Evolutionary conservation across 2,113 vertebrate species (phyloP).

Genomic region (Fukomys damarensis): DNA sequence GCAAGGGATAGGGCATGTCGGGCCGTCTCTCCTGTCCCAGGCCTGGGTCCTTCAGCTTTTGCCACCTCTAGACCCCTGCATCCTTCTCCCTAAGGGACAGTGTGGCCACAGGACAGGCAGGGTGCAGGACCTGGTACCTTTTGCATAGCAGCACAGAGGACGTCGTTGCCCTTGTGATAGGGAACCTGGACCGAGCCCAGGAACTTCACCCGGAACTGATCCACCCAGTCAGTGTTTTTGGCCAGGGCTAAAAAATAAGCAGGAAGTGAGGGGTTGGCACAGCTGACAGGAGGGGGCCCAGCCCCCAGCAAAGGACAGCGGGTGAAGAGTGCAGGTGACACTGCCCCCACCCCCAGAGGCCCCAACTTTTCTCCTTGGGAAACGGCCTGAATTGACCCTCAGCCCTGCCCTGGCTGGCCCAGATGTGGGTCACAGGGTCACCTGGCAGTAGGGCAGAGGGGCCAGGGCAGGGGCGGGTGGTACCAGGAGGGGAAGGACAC

Average conservation of each 20-base stretch:
- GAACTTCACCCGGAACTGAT: constrained; percentile 95
- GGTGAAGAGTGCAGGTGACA: background rate
- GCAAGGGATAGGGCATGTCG: background rate
- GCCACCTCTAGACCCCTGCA: background rate
- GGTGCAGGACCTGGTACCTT: constrained; percentile 88
- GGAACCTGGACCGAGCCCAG: constrained; percentile 97
- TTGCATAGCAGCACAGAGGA: constrained; percentile 99
- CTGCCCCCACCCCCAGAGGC: background rate
- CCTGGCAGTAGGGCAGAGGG: background rate
- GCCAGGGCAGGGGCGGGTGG: rapidly evolving
- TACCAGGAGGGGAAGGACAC: rapidly evolving
- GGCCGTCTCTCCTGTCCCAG: background rate
- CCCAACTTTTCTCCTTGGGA: background rate
- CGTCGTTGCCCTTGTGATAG: constrained; percentile 98
- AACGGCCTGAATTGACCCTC: background rate
- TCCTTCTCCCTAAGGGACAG: background rate
- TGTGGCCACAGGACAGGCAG: rapidly evolving
- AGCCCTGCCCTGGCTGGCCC: background rate
- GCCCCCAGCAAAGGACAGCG: background rate
- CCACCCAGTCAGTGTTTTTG: constrained; percentile 94
- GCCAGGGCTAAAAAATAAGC: constrained; percentile 85
- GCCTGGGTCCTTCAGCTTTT: background rate
- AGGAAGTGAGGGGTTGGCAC: background rate
- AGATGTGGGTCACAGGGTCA: background rate
- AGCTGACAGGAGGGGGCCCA: background rate